phyloP scores from a whole-genome alignment of 2,797 vertebrate species.

The Tapera naevia region DNA sequence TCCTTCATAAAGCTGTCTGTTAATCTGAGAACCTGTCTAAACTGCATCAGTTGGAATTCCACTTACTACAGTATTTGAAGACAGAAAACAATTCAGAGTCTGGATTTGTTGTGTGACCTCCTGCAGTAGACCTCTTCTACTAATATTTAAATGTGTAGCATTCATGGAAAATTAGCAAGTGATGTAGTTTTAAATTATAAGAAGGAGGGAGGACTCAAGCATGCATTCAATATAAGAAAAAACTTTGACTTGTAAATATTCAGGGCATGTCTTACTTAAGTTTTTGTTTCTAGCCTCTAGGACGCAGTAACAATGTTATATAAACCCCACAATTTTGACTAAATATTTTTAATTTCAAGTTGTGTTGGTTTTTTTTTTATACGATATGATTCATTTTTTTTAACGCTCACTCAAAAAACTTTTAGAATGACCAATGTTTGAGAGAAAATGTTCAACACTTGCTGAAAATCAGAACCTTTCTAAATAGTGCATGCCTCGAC shows the following conservation, averaged over 20 bases:
- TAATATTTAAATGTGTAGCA: not conserved
- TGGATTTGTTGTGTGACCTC: not conserved
- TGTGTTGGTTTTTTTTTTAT: not conserved
- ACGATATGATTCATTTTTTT: not conserved
- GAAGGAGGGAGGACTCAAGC: not conserved
- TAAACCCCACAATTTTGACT: not conserved
- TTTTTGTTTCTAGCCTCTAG: not conserved
- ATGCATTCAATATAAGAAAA: not conserved
- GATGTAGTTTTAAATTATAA: not conserved
- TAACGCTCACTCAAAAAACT: not conserved
- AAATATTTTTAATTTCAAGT: not conserved
- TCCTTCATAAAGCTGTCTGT: not conserved
- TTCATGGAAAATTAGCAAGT: not conserved
- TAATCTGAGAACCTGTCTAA: not conserved
- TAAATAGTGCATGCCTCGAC: not conserved
- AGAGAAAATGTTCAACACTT: not conserved
- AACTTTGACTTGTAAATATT: not conserved
- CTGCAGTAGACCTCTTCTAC: accelerated
- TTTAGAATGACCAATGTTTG: not conserved
- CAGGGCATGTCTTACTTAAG: not conserved
- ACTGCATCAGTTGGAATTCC: not conserved
- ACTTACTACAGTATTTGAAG: not conserved
- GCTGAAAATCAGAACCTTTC: not conserved
- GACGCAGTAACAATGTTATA: not conserved
- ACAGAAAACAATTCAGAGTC: not conserved